Percentiles rank a stretch among this genome's conserved stretches.
These are phyloP conservation scores for Pipistrellus nathusii DNA, from an alignment of 2,797 vertebrate species.

Conservation along the genomic window DNA sequence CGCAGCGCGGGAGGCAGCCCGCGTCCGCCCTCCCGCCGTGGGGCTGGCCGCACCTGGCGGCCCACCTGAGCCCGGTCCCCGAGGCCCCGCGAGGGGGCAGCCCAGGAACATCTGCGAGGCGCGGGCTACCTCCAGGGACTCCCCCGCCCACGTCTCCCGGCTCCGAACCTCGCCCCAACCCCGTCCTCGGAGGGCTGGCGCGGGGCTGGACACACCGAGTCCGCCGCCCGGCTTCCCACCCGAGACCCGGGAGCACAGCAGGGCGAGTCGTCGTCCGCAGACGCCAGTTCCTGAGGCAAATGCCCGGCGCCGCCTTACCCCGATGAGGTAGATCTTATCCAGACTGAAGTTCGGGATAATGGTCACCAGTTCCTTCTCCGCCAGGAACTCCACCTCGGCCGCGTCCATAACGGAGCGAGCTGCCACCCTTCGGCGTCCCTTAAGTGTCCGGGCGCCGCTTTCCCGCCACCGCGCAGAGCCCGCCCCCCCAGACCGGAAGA, in stretches of 20 bases:
- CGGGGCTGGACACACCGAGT: too few species aligned
- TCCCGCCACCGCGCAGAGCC: conserved; percentile 18
- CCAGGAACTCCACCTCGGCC: conserved; percentile 95
- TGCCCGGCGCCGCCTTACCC: conserved; percentile 86
- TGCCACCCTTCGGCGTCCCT: background rate
- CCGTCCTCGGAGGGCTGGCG: background rate
- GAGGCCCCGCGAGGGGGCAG: background rate
- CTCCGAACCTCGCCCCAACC: background rate
- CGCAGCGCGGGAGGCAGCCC: background rate
- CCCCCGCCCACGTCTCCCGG: too few species aligned
- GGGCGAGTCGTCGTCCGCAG: background rate
- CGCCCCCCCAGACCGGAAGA: conserved; percentile 53
- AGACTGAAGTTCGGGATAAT: conserved; percentile 98
- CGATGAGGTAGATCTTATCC: conserved; percentile 96
- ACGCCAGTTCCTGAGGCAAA: background rate
- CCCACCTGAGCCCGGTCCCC: background rate
- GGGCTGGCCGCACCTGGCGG: background rate
- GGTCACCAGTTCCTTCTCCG: conserved; percentile 95
- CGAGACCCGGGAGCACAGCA: background rate
- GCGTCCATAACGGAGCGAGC: conserved; percentile 90
- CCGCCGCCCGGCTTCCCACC: background rate
- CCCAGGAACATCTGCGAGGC: background rate
- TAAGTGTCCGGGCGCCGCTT: background rate
- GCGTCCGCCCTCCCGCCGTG: background rate
- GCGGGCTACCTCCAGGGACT: too few species aligned